Evolutionary conservation across 2,113 vertebrate species (phyloP), one percentile per base, ranked within the genome.

Genomic region (Seriola quinqueradiata): DNA sequence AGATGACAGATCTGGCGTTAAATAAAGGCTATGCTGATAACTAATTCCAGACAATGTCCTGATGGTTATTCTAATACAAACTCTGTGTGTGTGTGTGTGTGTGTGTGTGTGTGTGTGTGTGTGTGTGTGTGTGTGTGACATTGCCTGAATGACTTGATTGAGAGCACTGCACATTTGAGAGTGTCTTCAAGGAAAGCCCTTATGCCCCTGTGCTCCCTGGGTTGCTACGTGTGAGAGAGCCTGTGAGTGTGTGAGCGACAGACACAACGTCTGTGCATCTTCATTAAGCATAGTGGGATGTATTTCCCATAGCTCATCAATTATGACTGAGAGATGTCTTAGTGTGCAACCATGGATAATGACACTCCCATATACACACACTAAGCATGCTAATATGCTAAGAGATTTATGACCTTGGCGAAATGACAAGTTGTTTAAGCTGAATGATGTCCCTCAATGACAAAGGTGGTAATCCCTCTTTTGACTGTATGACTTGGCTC

Each of bases 391-490:
- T 84, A 90, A 90, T 89, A 86, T 32, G 68, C 79, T 34, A 64
- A 84, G 76, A 83, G 75, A 89, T 93, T 89, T 90, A 92, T 85
- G 79, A 91, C 83, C 83, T 80, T 87, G 85, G 92, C 69, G 1
- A 87, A 87, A 85, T 87, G 87, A 92, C 80, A 79, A 89, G 70
- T 90, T 89, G 81, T 84, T 89, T 85, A 89, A 83, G 70, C 78
- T 75, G 75, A 90, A 87, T 89, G 81, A 86, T 90, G 91, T 89
- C 75, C 78, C 67, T 83, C 70, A 77, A n/a, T 76, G 87, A 90
- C 87, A 87, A 87, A 90, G 74, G 89, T 84, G 77, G 83, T 82
- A 91, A 92, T 93, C 88, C 89, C 75, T 89, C 90, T 82, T 90
- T 82, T 76, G 79, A 90, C 82, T 90, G 75, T 52, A 61, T 67